Conservation (phyloP, 2,113 vertebrate genomes). For the Tenebrosternarchus preto region DNA sequence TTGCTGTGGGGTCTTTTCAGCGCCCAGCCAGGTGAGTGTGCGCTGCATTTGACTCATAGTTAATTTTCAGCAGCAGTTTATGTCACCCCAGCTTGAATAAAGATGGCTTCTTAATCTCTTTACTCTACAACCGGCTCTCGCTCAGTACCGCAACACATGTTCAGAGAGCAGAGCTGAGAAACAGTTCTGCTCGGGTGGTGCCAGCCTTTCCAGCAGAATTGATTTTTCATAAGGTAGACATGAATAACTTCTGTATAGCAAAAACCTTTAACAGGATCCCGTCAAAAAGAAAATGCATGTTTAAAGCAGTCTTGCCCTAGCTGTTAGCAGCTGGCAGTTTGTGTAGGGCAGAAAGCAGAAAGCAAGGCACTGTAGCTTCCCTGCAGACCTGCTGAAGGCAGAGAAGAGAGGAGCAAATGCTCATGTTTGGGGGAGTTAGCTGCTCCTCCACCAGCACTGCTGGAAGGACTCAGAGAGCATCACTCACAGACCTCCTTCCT, state of each 20-base stretch:
- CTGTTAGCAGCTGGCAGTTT: too few species aligned
- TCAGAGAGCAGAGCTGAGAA: neutral
- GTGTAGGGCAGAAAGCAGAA: constrained; percentile 9
- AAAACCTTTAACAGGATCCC: neutral
- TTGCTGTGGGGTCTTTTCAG: constrained; percentile 30
- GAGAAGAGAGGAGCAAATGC: neutral
- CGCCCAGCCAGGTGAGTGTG: constrained; percentile 39
- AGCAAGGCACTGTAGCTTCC: neutral
- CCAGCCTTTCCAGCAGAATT: neutral
- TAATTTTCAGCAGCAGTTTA: constrained; percentile 11
- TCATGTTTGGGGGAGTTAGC: constrained; percentile 27
- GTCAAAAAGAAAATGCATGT: neutral
- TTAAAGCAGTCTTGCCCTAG: neutral
- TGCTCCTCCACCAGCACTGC: constrained; percentile 26
- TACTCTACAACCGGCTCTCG: neutral
- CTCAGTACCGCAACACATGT: too few species aligned
- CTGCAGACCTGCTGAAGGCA: neutral
- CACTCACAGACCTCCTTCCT: constrained; percentile 19
- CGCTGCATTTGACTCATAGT: constrained; percentile 22
- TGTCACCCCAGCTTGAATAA: constrained; percentile 13
- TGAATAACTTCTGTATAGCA: neutral
- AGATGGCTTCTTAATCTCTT: constrained; percentile 22
- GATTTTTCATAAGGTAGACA: neutral
- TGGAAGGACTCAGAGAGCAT: constrained; percentile 33
- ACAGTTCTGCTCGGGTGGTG: neutral